A percentile compares a stretch with the other conserved stretches of the same genome.
These are phyloP conservation scores for Euschistus heros DNA, from an alignment of 1,140 invertebrate genomes.

Conservation along the genomic window DNA sequence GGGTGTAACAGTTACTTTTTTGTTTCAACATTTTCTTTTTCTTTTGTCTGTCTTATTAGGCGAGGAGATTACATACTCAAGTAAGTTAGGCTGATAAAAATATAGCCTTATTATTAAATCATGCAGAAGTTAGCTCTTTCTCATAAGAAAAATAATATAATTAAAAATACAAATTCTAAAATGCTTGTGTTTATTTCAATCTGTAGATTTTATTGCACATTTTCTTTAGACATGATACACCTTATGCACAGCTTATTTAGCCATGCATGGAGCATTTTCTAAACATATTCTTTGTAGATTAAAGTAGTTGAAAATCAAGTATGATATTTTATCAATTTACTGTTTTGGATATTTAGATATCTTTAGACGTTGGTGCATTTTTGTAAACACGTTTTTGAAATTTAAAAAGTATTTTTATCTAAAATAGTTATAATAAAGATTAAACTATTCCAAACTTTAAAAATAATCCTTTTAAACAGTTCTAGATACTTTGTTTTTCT, in stretches of 20 bases:
- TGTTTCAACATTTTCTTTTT: slow-evolving; percentile 21
- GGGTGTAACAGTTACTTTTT: neutral
- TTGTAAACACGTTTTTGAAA: no score
- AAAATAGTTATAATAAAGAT: no score
- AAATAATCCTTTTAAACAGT: no score
- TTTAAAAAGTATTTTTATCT: no score
- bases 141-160: no score
- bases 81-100: slow-evolving; percentile 33
- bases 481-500: no score
- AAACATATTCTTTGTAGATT: neutral
- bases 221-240: neutral
- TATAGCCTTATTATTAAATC: slow-evolving; percentile 14
- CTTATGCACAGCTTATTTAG: neutral
- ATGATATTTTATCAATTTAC: no score
- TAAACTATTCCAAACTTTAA: no score
- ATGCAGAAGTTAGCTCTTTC: slow-evolving; percentile 14
- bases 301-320: neutral
- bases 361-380: no score
- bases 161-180: no score
- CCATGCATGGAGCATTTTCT: slow-evolving; percentile 7
- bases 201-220: neutral
- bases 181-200: no score
- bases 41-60: slow-evolving; percentile 30
- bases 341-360: no score
- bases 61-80: slow-evolving; percentile 34